A percentile compares a stretch with the other conserved stretches of the same genome.
phyloP scores from a whole-genome alignment of 1,140 invertebrate genomes.

The Papilio polyxenes region DNA sequence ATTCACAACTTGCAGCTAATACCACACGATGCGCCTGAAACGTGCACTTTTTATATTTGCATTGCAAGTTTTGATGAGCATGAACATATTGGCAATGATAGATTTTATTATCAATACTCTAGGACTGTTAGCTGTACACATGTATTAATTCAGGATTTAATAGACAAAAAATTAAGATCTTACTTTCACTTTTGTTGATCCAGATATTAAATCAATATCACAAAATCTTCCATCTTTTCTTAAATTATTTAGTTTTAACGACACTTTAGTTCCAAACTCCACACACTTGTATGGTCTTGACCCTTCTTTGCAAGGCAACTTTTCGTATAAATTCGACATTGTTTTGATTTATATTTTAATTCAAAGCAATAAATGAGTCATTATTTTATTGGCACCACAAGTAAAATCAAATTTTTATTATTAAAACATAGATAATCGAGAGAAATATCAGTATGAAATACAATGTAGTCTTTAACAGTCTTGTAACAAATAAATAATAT shows the following conservation, averaged over 20 bases:
- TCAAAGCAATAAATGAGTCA: conserved; percentile 7
- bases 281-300: conserved; percentile 71
- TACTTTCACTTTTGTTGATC: conserved; percentile 72
- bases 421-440: not conserved
- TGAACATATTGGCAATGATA: not conserved
- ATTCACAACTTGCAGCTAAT: conserved; percentile 94
- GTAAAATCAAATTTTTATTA: not conserved
- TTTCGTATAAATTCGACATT: conserved; percentile 63
- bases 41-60: conserved; percentile 36
- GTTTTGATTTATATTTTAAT: conserved; percentile 6
- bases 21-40: conserved; percentile 93
- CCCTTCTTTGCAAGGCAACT: conserved; percentile 66
- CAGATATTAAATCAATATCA: conserved; percentile 77
- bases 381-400: not conserved
- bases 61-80: not conserved
- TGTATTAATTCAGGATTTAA: conserved; percentile 5
- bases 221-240: conserved; percentile 76
- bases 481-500: not conserved
- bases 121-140: not conserved
- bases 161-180: conserved; percentile 38
- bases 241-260: conserved; percentile 69
- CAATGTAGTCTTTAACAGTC: not conserved
- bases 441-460: not conserved
- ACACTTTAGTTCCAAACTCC: conserved; percentile 70
- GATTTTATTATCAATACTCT: not conserved